Evolutionary conservation across 23 tunicate species (phyloP).

Genomic region (Phallusia fumigata): DNA sequence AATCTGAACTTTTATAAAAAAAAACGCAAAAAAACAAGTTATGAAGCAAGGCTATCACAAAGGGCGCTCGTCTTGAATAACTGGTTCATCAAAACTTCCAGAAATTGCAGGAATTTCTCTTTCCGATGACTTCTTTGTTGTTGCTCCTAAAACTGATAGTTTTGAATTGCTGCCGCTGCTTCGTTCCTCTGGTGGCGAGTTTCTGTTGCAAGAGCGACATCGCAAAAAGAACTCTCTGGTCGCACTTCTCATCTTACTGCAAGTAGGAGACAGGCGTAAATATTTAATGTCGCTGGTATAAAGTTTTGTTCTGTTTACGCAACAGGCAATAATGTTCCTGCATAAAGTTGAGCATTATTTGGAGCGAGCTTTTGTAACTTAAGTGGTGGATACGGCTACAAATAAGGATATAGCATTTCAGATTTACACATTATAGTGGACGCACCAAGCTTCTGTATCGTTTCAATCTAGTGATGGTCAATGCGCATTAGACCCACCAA

Average conservation of each 20-base stretch:
- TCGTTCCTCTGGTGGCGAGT: neutral
- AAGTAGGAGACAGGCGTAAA: neutral
- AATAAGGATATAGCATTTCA: too few relatives aligned
- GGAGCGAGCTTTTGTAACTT: too few relatives aligned
- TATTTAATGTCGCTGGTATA: too few relatives aligned
- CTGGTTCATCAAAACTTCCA: conserved; percentile 20
- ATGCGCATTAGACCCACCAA: too few relatives aligned
- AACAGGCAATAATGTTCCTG: too few relatives aligned
- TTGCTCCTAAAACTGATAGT: neutral
- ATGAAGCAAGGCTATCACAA: neutral
- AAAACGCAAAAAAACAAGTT: neutral
- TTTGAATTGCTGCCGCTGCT: neutral
- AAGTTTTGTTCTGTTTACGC: too few relatives aligned
- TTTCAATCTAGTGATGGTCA: too few relatives aligned
- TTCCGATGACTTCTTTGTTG: neutral
- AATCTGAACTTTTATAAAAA: too few relatives aligned
- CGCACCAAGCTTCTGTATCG: too few relatives aligned
- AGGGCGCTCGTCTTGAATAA: conserved; percentile 3
- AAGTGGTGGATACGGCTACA: too few relatives aligned
- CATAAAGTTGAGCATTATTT: too few relatives aligned
- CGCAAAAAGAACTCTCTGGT: conserved; percentile 8
- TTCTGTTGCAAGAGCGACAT: neutral
- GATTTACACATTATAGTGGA: too few relatives aligned
- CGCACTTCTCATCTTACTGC: conserved; percentile 4
- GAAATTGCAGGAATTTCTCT: neutral